A percentile compares a stretch with the other conserved stretches of the same genome.
Conservation (phyloP, 2,113 vertebrate genomes). For the Protobothrops flavoviridis region DNA sequence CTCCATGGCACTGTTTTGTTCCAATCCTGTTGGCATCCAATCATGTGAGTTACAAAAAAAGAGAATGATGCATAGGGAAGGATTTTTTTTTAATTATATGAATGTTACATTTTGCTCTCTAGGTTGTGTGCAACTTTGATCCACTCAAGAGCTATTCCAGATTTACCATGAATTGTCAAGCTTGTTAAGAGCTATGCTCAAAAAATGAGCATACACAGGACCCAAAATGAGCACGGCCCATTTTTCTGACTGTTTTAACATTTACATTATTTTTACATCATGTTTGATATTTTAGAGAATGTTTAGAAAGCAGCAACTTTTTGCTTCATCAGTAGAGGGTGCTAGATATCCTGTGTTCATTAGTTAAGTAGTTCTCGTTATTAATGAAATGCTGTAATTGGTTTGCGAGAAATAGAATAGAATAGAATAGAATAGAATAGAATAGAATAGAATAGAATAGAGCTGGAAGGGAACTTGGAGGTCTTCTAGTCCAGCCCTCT, state of each 20-base stretch:
- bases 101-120: neutral
- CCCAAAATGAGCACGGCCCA: neutral
- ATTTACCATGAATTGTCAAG: neutral
- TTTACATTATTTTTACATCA: neutral
- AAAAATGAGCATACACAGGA: neutral
- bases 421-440: too few species aligned
- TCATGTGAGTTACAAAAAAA: neutral
- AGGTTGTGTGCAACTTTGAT: neutral
- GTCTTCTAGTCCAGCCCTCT: too few species aligned
- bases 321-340: neutral
- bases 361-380: neutral
- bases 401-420: neutral
- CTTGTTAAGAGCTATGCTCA: neutral
- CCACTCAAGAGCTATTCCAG: neutral
- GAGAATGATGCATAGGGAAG: neutral
- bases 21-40: neutral
- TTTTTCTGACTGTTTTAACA: neutral
- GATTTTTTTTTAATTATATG: neutral
- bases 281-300: neutral
- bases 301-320: neutral
- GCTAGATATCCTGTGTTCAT: neutral
- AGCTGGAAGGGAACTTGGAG: too few species aligned
- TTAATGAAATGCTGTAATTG: neutral
- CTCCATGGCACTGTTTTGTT: neutral
- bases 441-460: too few species aligned